Conservation (phyloP, 2,888 invertebrate genomes). For the Biston betularia region DNA sequence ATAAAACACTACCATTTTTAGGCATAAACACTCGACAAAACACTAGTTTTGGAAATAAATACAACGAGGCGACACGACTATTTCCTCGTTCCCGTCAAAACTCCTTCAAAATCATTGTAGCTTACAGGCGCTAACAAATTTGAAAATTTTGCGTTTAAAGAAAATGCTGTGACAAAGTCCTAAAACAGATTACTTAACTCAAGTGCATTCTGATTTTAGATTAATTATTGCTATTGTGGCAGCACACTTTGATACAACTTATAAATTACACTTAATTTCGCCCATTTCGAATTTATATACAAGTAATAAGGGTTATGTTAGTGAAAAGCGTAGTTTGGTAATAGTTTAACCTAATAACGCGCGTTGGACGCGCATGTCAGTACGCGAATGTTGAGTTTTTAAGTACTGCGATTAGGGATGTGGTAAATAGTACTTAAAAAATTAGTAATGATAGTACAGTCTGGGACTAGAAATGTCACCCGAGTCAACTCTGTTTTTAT, state of each 20-base stretch:
- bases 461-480: too few relatives aligned
- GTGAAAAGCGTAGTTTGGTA: conserved; percentile 46
- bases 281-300: conserved; percentile 32
- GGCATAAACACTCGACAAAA: too few relatives aligned
- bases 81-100: too few relatives aligned
- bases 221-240: conserved; percentile 75
- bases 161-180: conserved; percentile 8
- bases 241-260: conserved; percentile 46
- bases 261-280: conserved; percentile 21
- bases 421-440: not conserved
- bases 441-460: too few relatives aligned
- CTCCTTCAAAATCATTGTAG: too few relatives aligned
- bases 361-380: conserved; percentile 48
- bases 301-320: not conserved
- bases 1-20: too few relatives aligned
- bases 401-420: not conserved
- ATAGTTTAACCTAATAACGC: conserved; percentile 61
- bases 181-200: not conserved
- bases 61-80: too few relatives aligned
- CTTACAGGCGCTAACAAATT: not conserved
- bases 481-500: too few relatives aligned
- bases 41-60: too few relatives aligned
- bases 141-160: not conserved
- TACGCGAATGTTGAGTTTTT: conserved; percentile 9
- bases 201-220: conserved; percentile 56